phyloP scores from a whole-genome alignment of 2,888 invertebrate genomes.

The Dysmachus trigonus region DNA sequence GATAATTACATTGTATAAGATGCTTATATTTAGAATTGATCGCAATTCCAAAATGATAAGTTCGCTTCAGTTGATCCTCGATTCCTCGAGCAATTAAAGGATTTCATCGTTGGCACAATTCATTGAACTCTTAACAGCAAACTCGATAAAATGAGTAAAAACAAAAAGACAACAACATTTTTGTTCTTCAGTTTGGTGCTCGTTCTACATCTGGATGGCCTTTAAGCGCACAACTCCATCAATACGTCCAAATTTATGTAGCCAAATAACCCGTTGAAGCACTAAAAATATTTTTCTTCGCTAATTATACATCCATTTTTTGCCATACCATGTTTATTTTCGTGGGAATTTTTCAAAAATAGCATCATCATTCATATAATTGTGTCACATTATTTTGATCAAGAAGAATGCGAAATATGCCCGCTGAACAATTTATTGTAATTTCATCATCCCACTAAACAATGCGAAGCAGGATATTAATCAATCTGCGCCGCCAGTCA shows the following conservation, averaged over 20 bases:
- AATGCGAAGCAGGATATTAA: neutral
- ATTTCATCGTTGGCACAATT: neutral
- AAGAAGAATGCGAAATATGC: neutral
- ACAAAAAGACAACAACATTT: neutral
- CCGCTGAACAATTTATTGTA: neutral
- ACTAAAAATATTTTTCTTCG: neutral
- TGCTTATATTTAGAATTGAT: conserved; percentile 16
- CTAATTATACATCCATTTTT: neutral
- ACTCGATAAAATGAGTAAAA: neutral
- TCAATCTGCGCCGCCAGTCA: neutral
- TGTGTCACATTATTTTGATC: neutral
- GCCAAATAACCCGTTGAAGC: neutral
- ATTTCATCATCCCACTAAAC: neutral
- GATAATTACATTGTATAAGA: conserved; percentile 13
- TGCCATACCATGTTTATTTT: neutral
- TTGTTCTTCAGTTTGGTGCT: neutral
- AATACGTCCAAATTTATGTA: neutral
- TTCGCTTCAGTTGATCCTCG: neutral
- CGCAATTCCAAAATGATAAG: neutral
- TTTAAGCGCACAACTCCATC: neutral
- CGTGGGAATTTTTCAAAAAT: neutral
- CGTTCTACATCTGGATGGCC: neutral
- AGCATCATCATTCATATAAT: neutral
- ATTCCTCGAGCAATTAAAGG: neutral
- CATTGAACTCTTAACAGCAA: neutral